Percentiles rank a stretch among this genome's conserved stretches.
Evolutionary conservation across 2,113 vertebrate species (phyloP).

Genomic region (Cricetomys ansorgei): DNA sequence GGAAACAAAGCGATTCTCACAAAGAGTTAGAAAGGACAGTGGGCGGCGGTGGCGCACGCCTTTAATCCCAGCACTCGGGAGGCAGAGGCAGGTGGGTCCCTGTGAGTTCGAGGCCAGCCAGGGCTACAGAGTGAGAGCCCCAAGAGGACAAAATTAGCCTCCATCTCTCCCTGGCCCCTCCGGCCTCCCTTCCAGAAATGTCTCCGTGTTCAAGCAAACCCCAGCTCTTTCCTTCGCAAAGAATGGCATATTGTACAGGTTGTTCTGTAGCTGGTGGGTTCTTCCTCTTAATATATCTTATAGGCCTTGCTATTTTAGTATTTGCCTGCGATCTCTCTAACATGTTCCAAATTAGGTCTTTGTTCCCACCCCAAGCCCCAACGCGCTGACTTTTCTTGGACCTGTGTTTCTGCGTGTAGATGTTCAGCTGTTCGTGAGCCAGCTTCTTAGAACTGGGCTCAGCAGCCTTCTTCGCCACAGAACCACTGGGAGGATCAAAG

Average conservation of each 20-base stretch:
- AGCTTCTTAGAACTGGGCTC: conserved; percentile 5
- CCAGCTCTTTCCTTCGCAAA: conserved; percentile 43
- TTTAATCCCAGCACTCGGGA: not conserved
- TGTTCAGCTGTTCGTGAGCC: not conserved
- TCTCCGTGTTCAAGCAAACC: not conserved
- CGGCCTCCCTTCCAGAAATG: conserved; percentile 35
- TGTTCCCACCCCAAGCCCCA: not conserved
- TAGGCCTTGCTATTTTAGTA: conserved; percentile 75
- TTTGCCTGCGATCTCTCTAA: conserved; percentile 75
- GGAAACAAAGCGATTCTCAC: not conserved
- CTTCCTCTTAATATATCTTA: conserved; percentile 63
- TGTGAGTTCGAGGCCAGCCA: not conserved
- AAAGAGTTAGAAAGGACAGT: not conserved
- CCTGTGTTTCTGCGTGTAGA: not conserved
- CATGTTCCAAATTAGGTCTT: conserved; percentile 65
- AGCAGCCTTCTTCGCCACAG: not conserved
- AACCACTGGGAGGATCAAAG: not conserved
- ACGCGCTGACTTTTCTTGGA: not conserved
- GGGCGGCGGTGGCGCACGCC: not conserved
- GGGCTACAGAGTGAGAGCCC: not conserved
- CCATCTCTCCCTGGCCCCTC: not conserved
- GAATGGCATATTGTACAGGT: conserved; percentile 45
- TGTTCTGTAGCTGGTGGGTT: conserved; percentile 64
- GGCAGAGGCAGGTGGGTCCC: not conserved
- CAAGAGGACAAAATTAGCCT: not conserved